Conservation (phyloP, 2,113 vertebrate species). For the Syrrhaptes paradoxus region DNA sequence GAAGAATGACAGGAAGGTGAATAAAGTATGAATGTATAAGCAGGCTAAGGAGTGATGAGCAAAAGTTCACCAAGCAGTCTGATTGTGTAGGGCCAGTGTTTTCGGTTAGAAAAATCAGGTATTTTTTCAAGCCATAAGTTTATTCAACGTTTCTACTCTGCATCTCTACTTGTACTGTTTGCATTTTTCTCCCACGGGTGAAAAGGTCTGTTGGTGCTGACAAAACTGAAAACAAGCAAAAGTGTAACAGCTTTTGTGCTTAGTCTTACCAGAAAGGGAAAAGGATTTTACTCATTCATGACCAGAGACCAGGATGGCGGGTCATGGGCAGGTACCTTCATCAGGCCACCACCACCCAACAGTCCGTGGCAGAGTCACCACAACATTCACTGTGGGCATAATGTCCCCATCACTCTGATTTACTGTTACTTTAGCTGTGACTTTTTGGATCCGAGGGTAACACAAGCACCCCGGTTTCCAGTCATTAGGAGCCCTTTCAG, state of each 20-base stretch:
- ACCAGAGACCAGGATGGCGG: too few relatives aligned
- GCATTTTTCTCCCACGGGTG: rapidly evolving
- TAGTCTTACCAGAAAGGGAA: neutral
- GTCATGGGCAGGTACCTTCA: rapidly evolving
- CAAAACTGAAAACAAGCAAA: too few relatives aligned
- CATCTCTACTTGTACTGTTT: rapidly evolving
- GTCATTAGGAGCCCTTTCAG: rapidly evolving
- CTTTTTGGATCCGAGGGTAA: rapidly evolving
- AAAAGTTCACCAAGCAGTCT: neutral
- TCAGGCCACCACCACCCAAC: rapidly evolving
- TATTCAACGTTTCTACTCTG: neutral
- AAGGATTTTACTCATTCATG: rapidly evolving
- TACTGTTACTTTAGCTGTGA: neutral
- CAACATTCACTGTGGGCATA: rapidly evolving
- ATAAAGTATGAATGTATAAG: rapidly evolving
- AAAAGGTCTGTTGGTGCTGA: neutral
- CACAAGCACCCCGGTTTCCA: rapidly evolving
- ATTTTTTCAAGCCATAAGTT: neutral
- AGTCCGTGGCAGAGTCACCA: rapidly evolving
- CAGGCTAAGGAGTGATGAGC: neutral
- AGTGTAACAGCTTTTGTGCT: neutral
- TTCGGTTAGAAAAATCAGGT: neutral
- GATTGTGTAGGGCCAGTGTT: rapidly evolving
- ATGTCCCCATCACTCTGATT: rapidly evolving
- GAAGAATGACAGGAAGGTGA: neutral